phyloP scores from a whole-genome alignment of 35 echinoderm and acorn worm species.

The Ptychodera flava region DNA sequence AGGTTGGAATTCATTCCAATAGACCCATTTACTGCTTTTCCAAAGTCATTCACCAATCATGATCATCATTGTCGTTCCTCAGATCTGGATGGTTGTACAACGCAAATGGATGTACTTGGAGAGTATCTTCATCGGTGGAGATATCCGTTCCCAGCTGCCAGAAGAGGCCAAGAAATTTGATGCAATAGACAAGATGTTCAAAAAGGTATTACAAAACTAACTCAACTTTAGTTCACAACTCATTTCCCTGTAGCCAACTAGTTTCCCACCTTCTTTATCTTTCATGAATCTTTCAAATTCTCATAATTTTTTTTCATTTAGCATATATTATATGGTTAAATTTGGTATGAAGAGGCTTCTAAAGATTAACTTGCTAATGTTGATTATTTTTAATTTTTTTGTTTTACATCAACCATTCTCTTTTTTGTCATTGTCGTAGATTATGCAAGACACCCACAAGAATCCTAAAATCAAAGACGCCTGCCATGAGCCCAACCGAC shows the following conservation, averaged over 20 bases:
- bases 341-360: too few relatives aligned
- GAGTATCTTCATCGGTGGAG: constrained; percentile 98
- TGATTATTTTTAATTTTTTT: too few relatives aligned
- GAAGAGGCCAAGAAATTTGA: constrained; percentile 99
- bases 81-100: constrained; percentile 98
- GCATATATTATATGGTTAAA: too few relatives aligned
- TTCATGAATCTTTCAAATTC: too few relatives aligned
- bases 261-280: too few relatives aligned
- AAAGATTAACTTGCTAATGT: too few relatives aligned
- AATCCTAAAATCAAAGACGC: constrained; percentile 98
- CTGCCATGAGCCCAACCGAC: constrained; percentile 73
- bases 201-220: constrained; percentile 59
- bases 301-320: too few relatives aligned
- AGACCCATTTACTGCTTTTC: not conserved
- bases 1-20: not conserved
- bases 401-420: too few relatives aligned
- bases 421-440: constrained; percentile 28
- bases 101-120: constrained; percentile 99
- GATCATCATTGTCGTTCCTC: too few relatives aligned
- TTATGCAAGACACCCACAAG: constrained; percentile 82
- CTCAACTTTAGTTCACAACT: too few relatives aligned
- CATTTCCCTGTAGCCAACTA: too few relatives aligned
- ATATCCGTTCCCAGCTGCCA: constrained; percentile 94
- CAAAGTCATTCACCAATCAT: too few relatives aligned
- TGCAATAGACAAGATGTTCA: constrained; percentile 95